Evolutionary conservation across 2,113 vertebrate species (phyloP).

Genomic region (Urocitellus parryii): DNA sequence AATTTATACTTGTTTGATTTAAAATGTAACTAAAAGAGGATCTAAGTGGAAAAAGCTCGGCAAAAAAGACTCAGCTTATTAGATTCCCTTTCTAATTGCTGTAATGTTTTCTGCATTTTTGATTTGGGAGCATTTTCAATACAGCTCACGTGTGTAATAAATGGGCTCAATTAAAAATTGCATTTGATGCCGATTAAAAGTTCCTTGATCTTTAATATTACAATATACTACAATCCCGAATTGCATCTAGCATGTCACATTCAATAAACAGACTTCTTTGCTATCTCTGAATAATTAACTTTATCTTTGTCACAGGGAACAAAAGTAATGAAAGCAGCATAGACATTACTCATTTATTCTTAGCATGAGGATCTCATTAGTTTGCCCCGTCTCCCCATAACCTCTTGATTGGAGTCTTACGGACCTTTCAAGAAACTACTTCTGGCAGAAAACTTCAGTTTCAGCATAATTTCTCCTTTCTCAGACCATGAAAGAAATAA

Average conservation of each 20-base stretch:
- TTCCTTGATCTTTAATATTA: slow-evolving; percentile 80
- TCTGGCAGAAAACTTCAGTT: slow-evolving; percentile 31
- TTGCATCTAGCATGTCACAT: slow-evolving; percentile 73
- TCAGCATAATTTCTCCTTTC: neutral
- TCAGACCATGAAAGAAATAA: neutral
- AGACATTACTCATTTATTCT: slow-evolving; percentile 67
- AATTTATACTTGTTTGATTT: slow-evolving; percentile 6
- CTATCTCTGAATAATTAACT: slow-evolving; percentile 80
- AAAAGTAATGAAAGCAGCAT: slow-evolving; percentile 70
- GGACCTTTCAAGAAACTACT: slow-evolving; percentile 48
- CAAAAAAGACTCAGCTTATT: neutral
- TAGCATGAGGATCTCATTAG: slow-evolving; percentile 52
- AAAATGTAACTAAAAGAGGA: slow-evolving; percentile 34
- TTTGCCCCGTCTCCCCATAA: neutral
- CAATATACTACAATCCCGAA: slow-evolving; percentile 65
- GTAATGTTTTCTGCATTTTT: slow-evolving; percentile 52
- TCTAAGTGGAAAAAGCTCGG: neutral
- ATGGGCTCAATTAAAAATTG: slow-evolving; percentile 78
- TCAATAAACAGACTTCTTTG: slow-evolving; percentile 76
- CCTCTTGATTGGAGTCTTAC: neutral
- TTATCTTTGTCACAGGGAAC: slow-evolving; percentile 77
- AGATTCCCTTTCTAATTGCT: slow-evolving; percentile 55
- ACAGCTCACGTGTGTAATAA: slow-evolving; percentile 71
- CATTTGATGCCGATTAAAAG: slow-evolving; percentile 77
- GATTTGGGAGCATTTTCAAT: slow-evolving; percentile 62